These are phyloP conservation scores for Amazona guildingii DNA, from an alignment of 2,113 vertebrate species.

Conservation along the genomic window DNA sequence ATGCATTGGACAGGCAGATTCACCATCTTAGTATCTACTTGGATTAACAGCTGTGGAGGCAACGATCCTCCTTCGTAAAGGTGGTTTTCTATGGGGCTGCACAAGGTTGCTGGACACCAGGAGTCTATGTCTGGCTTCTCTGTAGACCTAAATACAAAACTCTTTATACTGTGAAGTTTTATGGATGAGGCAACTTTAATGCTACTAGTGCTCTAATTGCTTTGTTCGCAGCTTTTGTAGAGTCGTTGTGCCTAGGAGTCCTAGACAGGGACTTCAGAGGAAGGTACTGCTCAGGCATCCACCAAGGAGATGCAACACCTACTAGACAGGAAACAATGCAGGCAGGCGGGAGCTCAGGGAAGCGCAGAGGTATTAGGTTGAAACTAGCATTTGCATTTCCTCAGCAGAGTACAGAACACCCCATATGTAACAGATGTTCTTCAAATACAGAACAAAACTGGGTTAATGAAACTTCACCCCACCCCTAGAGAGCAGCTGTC, in stretches of 20 bases:
- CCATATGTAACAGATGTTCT: neutral
- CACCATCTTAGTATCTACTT: neutral
- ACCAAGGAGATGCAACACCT: neutral
- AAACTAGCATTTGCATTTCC: constrained; percentile 29
- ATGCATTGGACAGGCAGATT: neutral
- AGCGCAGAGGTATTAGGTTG: neutral
- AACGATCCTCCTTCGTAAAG: neutral
- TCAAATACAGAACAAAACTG: constrained; percentile 1
- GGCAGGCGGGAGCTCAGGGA: neutral
- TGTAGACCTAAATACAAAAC: neutral
- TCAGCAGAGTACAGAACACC: neutral
- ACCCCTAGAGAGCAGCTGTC: neutral
- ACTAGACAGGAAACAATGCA: neutral
- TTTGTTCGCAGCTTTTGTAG: neutral
- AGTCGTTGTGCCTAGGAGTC: neutral
- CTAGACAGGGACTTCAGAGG: neutral
- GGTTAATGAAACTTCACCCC: constrained; percentile 6
- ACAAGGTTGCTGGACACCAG: neutral
- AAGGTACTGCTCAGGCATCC: neutral
- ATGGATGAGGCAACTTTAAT: neutral
- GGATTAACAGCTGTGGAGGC: neutral
- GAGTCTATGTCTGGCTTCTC: neutral
- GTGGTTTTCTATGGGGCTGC: neutral
- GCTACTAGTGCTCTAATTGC: neutral
- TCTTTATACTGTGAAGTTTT: neutral